Base-by-base conservation (phyloP, 2,888 invertebrate species). In the Heliconius ismenius region DNA sequence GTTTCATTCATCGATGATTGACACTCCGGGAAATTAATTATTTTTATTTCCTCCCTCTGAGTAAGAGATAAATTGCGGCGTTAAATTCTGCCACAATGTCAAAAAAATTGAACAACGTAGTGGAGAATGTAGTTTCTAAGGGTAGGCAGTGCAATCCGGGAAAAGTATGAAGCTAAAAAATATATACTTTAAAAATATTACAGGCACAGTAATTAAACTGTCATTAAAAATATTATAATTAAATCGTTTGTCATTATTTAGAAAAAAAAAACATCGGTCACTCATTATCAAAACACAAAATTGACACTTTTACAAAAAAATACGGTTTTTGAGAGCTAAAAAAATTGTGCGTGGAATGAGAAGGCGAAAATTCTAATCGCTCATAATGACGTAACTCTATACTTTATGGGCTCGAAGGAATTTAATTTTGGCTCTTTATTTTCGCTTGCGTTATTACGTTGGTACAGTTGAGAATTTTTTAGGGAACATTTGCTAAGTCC, bases 361-460 rank as follows among this genome's bases (percentile, higher is more conserved):
- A 82, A 83, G 83, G 82, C 80, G 79, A 84, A 86, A 86, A 86
- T 85, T 86, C 84, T 85, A 83, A 84, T 82, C 81, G 77, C 78
- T 83, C 81, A 83, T 92, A 92, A 93, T 92, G 91, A 92, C 89
- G 93, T 92, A 92, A 93, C 89, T 88, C 90, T 88, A 93, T 91
- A 93, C 89, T 91, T 91, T 92, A 92, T 89, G 89, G 88, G 86
- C 85, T 84, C 85, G 83, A 82, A 84, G 89, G 92, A 92, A 92
- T 93, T 92, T 92, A 89, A 92, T 92, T 92, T 92, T 85, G 87
- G 86, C 84, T 89, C 88, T 90, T 90, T 91, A 86, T 82, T 86
- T 86, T 84, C 81, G 85, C 77, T 74, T 60, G 73, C 75, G 76
- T 74, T 78, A 74, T 77, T 78, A 75, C 39, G 72, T 70, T 49